These are phyloP conservation scores for Centrocercus urophasianus DNA, from an alignment of 2,113 vertebrate species.

Conservation along the genomic window DNA sequence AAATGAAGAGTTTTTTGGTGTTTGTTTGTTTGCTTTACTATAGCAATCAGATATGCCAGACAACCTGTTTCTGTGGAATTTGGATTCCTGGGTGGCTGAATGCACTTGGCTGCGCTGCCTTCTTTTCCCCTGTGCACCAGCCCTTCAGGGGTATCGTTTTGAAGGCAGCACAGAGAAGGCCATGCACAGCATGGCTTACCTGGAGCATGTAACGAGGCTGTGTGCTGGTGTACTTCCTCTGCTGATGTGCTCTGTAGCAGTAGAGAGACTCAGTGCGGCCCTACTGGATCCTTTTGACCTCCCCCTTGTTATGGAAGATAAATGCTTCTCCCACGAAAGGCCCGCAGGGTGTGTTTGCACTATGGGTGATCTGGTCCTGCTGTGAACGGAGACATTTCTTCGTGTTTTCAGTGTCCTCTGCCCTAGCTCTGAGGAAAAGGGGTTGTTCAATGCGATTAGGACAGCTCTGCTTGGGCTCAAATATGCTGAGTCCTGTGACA, in stretches of 20 bases:
- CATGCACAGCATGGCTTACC: background rate
- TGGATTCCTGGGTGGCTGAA: constrained; percentile 46
- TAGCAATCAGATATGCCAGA: constrained; percentile 44
- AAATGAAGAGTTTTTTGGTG: constrained; percentile 33
- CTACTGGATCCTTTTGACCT: constrained; percentile 9
- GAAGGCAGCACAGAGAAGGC: background rate
- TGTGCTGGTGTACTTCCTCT: constrained; percentile 1
- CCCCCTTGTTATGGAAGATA: background rate
- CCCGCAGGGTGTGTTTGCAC: background rate
- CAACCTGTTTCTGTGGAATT: constrained; percentile 50
- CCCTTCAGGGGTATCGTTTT: constrained; percentile 43
- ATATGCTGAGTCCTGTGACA: background rate
- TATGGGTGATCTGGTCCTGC: background rate
- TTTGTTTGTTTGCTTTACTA: constrained; percentile 33
- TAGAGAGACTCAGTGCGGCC: constrained; percentile 13
- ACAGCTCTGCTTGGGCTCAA: constrained; percentile 5
- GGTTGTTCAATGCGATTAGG: background rate
- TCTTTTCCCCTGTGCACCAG: constrained; percentile 27
- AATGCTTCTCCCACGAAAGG: background rate
- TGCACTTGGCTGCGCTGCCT: constrained; percentile 45
- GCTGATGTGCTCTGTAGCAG: background rate
- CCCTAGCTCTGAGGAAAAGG: background rate
- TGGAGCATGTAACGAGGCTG: constrained; percentile 3
- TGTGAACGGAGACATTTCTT: background rate
- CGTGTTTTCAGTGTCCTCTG: background rate